Evolutionary conservation across 2,797 vertebrate genomes (phyloP).

Genomic region (Platalea minor): DNA sequence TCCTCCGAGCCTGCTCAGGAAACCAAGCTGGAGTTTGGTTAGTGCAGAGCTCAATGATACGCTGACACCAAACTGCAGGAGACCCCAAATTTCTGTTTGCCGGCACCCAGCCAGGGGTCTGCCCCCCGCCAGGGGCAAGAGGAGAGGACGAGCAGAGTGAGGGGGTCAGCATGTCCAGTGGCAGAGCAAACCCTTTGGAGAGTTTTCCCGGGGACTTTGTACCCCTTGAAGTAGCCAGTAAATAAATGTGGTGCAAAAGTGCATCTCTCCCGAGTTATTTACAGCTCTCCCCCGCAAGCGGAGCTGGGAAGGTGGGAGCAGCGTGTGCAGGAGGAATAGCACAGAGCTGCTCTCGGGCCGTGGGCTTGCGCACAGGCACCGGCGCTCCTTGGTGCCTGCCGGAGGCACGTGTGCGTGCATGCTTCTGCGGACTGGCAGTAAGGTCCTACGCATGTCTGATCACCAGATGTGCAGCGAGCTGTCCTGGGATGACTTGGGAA

Average conservation of each 20-base stretch:
- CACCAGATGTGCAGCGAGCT: not conserved
- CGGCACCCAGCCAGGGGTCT: not conserved
- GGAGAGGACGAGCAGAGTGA: not conserved
- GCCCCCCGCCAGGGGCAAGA: not conserved
- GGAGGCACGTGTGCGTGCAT: fast-evolving
- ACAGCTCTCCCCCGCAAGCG: fast-evolving
- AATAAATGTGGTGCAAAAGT: not conserved
- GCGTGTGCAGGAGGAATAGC: not conserved
- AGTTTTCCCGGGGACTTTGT: not conserved
- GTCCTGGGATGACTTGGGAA: not conserved
- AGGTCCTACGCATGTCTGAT: not conserved
- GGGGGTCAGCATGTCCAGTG: fast-evolving
- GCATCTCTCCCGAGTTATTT: not conserved
- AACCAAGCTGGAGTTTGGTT: not conserved
- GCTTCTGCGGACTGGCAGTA: not conserved
- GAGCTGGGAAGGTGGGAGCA: not conserved
- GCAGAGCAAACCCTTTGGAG: not conserved
- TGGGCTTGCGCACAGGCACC: not conserved
- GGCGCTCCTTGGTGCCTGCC: not conserved
- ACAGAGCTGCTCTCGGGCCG: fast-evolving
- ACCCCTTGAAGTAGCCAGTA: not conserved
- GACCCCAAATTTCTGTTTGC: not conserved
- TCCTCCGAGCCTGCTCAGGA: not conserved
- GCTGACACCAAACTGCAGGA: not conserved
- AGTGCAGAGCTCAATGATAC: not conserved